A percentile compares a stretch with the other conserved stretches of the same genome.
Conservation (phyloP, 1,140 invertebrate species). For the Caenorhabditis tropicalis region DNA sequence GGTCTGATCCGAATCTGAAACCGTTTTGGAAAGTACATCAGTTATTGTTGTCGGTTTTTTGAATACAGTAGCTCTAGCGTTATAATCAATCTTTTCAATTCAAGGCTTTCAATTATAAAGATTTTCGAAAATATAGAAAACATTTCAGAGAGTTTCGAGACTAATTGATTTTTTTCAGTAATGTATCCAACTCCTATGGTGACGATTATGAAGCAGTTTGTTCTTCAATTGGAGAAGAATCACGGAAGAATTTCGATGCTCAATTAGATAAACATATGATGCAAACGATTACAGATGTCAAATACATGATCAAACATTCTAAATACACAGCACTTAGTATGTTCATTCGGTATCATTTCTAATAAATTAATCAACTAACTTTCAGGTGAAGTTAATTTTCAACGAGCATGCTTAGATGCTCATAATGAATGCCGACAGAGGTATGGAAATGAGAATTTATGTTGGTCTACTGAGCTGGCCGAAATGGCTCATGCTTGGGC, state of each 20-base stretch:
- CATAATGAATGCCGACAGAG: constrained; percentile 66
- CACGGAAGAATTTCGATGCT: constrained; percentile 60
- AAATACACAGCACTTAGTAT: constrained; percentile 71
- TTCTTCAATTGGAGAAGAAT: constrained; percentile 48
- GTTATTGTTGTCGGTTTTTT: no score
- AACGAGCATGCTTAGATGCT: constrained; percentile 70
- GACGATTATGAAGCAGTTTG: constrained; percentile 50
- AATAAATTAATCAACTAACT: constrained; percentile 8
- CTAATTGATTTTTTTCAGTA: background rate
- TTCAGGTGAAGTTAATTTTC: constrained; percentile 69
- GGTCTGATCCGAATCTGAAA: no score
- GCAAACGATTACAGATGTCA: constrained; percentile 72
- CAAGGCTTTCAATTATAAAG: no score
- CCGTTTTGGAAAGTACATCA: no score
- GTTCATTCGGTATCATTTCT: constrained; percentile 37
- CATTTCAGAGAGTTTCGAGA: no score
- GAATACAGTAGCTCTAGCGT: no score
- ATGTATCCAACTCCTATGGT: constrained; percentile 40
- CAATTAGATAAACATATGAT: constrained; percentile 69
- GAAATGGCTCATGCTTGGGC: constrained; percentile 72
- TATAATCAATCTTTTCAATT: no score
- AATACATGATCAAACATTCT: constrained; percentile 69
- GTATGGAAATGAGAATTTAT: constrained; percentile 44
- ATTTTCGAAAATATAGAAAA: no score
- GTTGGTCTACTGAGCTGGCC: constrained; percentile 62